Evolutionary conservation across 2,797 vertebrate genomes (phyloP), one percentile per base, ranked within the genome.

Genomic region (Anabacerthia variegaticeps): DNA sequence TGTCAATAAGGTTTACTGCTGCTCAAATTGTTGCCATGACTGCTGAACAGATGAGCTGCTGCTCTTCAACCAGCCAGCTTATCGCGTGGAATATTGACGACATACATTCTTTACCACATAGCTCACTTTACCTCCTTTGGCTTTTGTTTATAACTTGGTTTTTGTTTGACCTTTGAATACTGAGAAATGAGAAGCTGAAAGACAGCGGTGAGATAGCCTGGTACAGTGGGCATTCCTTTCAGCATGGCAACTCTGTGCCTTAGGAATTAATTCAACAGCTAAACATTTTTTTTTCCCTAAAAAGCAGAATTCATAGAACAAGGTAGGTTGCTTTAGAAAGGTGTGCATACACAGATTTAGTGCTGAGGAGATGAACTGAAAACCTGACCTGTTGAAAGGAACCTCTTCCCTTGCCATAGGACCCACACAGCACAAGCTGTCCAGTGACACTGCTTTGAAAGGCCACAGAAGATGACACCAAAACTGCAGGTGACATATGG

Each of bases 161-260:
- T 93, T 91, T 92, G 68, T 83, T 67, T 95, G 84, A 88, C 91
- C 94, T 97, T 96, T 91, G 76, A 85, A 55, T 22, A 36, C 37
- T 34, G 88, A 86, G 80, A 90, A 92, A 61, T 28, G 43, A 85
- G 52, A 83, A 78, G 81, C 65, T 91, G 30, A 81, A 83, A 79
- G 72, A 62, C 1, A 7, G 58, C 69, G 51, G 54, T 9, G 69
- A 85, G 72, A 76, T 69, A 58, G 71, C 6, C n/a, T 61, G 51
- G 54, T 69, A 28, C 0, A 74, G 59, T 2, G 22, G 76, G 51
- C 55, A 37, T 65, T 82, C 67, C 37, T 90, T 90, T 34, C 67
- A 77, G 49, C 34, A 16, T 6, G 44, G 54, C 67, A 77, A 44
- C 10, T 9, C n/a, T 61, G 37, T 51, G 73, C 23, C 3, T 12